Conservation (phyloP, 2,797 vertebrate species). For the Trachops cirrhosus region DNA sequence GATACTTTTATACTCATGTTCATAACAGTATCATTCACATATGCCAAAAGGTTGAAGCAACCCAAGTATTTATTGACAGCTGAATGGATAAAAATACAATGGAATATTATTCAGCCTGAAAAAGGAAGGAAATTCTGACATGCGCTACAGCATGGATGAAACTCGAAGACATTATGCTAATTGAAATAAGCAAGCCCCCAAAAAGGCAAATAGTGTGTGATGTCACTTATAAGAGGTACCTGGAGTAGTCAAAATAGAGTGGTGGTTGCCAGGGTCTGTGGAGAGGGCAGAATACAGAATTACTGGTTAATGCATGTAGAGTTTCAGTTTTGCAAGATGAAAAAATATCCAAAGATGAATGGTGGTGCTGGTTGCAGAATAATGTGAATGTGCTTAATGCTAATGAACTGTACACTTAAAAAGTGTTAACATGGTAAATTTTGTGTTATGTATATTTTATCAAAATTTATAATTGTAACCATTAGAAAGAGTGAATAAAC, state of each 20-base stretch:
- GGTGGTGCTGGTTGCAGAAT: not conserved
- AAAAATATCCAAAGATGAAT: not conserved
- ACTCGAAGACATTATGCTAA: not conserved
- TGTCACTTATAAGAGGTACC: not conserved
- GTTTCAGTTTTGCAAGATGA: not conserved
- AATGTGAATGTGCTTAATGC: not conserved
- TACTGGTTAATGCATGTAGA: not conserved
- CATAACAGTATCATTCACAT: not conserved
- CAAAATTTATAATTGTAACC: not conserved
- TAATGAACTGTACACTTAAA: not conserved
- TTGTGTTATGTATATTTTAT: not conserved
- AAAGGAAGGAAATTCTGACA: not conserved
- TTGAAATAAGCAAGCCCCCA: not conserved
- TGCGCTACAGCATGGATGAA: not conserved
- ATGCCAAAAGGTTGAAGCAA: not conserved
- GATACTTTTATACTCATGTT: not conserved
- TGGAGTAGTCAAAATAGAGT: not conserved
- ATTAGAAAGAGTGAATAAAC: conserved; percentile 1
- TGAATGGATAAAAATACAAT: not conserved
- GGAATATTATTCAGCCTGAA: not conserved
- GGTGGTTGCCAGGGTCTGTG: not conserved
- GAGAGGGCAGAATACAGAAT: not conserved
- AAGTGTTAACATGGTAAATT: not conserved
- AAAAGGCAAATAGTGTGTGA: not conserved
- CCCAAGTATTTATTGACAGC: not conserved